phyloP scores from a whole-genome alignment of 30 jellyfish, hydroid and myxozoan species.

The Cassiopea andromeda region DNA sequence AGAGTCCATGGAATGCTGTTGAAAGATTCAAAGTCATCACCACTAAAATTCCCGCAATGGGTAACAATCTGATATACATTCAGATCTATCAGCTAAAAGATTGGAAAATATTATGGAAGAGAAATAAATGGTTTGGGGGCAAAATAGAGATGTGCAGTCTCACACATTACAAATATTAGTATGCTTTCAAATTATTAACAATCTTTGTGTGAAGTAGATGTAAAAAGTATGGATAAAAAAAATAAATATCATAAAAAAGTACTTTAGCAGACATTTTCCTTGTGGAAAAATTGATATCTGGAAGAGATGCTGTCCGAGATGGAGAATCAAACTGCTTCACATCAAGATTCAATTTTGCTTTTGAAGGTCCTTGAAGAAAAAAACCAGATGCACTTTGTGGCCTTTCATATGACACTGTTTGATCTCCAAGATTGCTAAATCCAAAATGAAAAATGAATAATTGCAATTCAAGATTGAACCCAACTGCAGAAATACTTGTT shows the following conservation, averaged over 20 bases:
- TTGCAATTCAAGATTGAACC: background rate
- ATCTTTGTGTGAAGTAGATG: no score
- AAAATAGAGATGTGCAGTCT: no score
- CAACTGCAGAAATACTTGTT: no score
- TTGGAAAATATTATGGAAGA: no score
- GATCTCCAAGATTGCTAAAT: background rate
- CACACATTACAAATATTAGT: no score
- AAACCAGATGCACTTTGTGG: slow-evolving; percentile 25
- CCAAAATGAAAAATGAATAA: background rate
- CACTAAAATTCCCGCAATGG: no score
- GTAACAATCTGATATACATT: no score
- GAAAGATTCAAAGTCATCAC: background rate
- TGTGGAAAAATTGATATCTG: background rate
- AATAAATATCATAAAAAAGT: background rate
- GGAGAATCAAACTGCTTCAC: background rate
- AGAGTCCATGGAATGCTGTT: background rate
- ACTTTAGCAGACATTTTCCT: background rate
- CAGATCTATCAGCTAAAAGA: no score
- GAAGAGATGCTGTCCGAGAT: background rate
- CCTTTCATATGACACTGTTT: background rate
- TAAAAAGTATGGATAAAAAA: background rate
- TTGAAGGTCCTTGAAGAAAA: background rate
- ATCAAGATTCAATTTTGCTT: background rate
- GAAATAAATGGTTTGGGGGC: no score
- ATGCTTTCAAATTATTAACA: no score